phyloP scores from a whole-genome alignment of 2,888 invertebrate genomes.

The Coelopa pilipes region DNA sequence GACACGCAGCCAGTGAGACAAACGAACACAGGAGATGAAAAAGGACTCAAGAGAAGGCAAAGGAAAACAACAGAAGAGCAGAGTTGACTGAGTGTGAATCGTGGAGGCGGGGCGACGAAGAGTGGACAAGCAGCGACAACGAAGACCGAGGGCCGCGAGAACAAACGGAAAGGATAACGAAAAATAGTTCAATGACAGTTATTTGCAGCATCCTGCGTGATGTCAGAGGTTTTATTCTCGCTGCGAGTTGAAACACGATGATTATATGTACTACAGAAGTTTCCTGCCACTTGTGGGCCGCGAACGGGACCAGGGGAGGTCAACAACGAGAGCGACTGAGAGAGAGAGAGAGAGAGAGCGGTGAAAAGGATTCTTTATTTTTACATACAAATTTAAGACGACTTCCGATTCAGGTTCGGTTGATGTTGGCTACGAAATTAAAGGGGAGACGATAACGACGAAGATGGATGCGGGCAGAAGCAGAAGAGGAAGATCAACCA shows the following conservation, averaged over 20 bases:
- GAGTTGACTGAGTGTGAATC: background rate
- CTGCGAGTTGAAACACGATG: conserved; percentile 1
- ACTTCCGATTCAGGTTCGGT: background rate
- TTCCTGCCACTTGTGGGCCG: background rate
- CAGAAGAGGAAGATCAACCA: too few relatives aligned
- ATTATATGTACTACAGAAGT: background rate
- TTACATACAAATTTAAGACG: background rate
- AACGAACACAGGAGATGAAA: too few relatives aligned
- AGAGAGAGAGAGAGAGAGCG: background rate
- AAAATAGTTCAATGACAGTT: conserved; percentile 24
- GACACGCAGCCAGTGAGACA: too few relatives aligned
- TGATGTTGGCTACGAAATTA: background rate
- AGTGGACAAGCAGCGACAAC: background rate
- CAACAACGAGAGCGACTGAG: background rate
- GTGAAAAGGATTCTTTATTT: background rate
- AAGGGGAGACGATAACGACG: too few relatives aligned
- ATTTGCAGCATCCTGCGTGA: conserved; percentile 21
- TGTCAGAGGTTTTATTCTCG: conserved; percentile 17
- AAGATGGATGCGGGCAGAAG: too few relatives aligned
- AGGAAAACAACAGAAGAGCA: background rate
- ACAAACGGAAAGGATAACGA: background rate
- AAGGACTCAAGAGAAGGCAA: too few relatives aligned
- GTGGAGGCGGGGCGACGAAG: background rate
- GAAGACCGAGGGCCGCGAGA: background rate
- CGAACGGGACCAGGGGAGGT: too few relatives aligned